Base-by-base conservation (phyloP, 2,888 invertebrate genomes). In the Xestia xanthographa region DNA sequence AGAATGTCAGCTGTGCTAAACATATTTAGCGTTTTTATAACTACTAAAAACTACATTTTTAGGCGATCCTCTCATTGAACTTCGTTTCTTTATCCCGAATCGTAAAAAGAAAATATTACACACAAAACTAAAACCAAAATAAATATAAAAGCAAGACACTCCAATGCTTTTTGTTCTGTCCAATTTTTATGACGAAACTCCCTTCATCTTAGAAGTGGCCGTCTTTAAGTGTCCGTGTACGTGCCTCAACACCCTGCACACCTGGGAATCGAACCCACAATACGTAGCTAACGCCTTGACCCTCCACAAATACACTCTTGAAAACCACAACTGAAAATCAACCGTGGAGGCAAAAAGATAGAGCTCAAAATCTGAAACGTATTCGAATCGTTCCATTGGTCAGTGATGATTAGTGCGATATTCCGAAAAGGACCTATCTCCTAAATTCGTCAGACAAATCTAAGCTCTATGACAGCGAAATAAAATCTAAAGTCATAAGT, bases 181-280 rank as follows among this genome's bases (percentile, higher is more conserved):
- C 95, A 94, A 95, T 95, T 96, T 96, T 96, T 96, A 96, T 96
- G 96, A 96, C 96, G 93, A 90, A 95, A 93, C 94, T 95, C 96
- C 96, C 96, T 96, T 95, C 95, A 94, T 95, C 94, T 95, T 92
- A 93, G 93, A 94, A 94, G 94, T 94, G 93, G 91, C 93, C 92
- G 93, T 94, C 94, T 95, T 95, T 96, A 96, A 96, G 95, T 96
- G 95, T 94, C 91, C 91, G 86, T 92, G 95, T 95, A 96, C 96
- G 95, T 95, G 95, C 91, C 92, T 90, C 93, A 90, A 93, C 95
- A 92, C 94, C 93, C 92, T 90, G 92, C 92, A 93, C 96, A 96
- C 96, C 96, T 96, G 96, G 96, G 97, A 97, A 96, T 97, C 95
- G 94, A 96, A 96, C 94, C 95, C 94, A 92, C 96, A 95, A 95